phyloP scores from a whole-genome alignment of 2,797 vertebrate species.

The Dryobates pubescens region DNA sequence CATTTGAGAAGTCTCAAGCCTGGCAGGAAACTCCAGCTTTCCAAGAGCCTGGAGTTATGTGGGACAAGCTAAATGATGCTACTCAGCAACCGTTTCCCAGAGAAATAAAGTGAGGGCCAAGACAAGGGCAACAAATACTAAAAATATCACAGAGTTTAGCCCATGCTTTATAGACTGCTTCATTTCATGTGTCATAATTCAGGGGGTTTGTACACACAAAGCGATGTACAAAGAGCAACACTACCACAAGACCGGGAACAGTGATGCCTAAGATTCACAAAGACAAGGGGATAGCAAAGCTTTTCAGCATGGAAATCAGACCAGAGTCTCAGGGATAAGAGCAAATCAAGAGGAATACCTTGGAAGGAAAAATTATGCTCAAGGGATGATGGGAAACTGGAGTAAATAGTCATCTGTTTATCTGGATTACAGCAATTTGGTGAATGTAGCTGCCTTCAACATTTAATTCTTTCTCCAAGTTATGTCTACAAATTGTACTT shows the following conservation, averaged over 20 bases:
- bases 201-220: not conserved
- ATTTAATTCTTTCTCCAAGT: not conserved
- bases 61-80: slow-evolving; percentile 55
- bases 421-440: not conserved
- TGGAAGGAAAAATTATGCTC: not conserved
- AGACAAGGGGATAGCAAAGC: not conserved
- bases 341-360: not conserved
- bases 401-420: not conserved
- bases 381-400: not conserved
- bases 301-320: not conserved
- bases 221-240: not conserved
- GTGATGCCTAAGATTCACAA: not conserved
- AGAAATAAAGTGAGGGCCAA: slow-evolving; percentile 48
- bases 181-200: not conserved
- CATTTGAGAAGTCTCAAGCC: slow-evolving; percentile 41
- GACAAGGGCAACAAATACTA: slow-evolving; percentile 50
- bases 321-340: not conserved
- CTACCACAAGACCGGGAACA: not conserved
- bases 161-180: slow-evolving; percentile 7
- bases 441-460: not conserved
- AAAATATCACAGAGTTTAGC: slow-evolving; percentile 52
- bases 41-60: slow-evolving; percentile 47
- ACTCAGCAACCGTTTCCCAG: slow-evolving; percentile 69
- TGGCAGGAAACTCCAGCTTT: slow-evolving; percentile 64
- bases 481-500: slow-evolving; percentile 11